phyloP scores from a whole-genome alignment of 2,113 vertebrate genomes.

The Rhynchopsitta pachyrhyncha region DNA sequence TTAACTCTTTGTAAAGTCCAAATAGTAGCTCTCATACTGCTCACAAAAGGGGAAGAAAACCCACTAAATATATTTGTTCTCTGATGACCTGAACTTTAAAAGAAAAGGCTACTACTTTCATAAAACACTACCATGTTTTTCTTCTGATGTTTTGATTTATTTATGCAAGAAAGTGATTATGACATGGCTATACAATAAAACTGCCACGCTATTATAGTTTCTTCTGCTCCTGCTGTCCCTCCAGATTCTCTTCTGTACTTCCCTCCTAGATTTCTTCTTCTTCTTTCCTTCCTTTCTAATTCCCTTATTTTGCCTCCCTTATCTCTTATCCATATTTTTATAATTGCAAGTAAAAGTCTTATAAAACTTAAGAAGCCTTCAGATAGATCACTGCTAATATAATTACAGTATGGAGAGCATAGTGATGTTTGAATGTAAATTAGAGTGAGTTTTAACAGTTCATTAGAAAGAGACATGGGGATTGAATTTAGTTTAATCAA shows the following conservation, averaged over 20 bases:
- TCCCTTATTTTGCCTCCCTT: not conserved
- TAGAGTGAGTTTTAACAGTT: constrained; percentile 48
- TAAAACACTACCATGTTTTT: not conserved
- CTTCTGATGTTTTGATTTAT: not conserved
- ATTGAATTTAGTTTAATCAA: constrained; percentile 66
- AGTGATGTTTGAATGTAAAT: constrained; percentile 56
- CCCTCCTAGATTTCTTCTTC: not conserved
- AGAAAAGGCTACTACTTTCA: not conserved
- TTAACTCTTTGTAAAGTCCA: constrained; percentile 47
- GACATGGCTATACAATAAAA: not conserved
- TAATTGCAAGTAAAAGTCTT: constrained; percentile 26
- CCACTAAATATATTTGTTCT: not conserved
- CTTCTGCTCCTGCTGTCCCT: not conserved
- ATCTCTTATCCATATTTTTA: not conserved
- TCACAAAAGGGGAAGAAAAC: not conserved
- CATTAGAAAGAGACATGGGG: constrained; percentile 39
- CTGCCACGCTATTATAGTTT: not conserved
- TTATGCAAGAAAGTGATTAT: not conserved
- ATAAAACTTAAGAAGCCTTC: constrained; percentile 33
- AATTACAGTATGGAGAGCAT: constrained; percentile 31
- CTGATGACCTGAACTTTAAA: not conserved
- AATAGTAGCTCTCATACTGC: not conserved
- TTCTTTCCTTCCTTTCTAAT: not conserved
- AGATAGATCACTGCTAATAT: constrained; percentile 53
- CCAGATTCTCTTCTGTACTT: not conserved